phyloP scores from a whole-genome alignment of 2,797 vertebrate genomes.

The Hypotaenidia okinawae region DNA sequence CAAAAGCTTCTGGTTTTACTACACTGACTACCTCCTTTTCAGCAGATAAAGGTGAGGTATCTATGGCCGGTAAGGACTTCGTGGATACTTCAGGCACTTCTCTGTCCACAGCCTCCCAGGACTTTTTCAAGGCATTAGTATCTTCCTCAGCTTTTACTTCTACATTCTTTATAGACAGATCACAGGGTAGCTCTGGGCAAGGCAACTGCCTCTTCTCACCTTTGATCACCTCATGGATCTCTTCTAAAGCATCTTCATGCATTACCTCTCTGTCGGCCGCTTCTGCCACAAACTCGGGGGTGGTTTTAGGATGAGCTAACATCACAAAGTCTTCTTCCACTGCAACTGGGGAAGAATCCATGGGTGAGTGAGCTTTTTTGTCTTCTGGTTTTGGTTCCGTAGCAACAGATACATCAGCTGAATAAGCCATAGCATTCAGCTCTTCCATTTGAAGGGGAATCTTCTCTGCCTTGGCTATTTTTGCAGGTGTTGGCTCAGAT shows the following conservation, averaged over 20 bases:
- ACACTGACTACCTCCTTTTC: slow-evolving; percentile 69
- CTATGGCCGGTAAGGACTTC: slow-evolving; percentile 38
- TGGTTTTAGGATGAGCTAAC: slow-evolving; percentile 62
- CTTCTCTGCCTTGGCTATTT: slow-evolving; percentile 66
- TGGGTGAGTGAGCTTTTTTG: slow-evolving; percentile 60
- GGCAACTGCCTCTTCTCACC: slow-evolving; percentile 44
- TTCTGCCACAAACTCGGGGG: slow-evolving; percentile 53
- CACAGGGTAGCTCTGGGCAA: slow-evolving; percentile 71
- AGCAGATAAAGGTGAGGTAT: slow-evolving; percentile 57
- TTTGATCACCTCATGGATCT: not conserved
- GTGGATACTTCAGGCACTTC: slow-evolving; percentile 63
- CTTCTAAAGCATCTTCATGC: slow-evolving; percentile 28
- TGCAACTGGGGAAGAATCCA: slow-evolving; percentile 73
- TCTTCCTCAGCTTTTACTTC: slow-evolving; percentile 65
- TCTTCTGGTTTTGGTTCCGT: slow-evolving; percentile 65
- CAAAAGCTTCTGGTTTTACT: slow-evolving; percentile 69
- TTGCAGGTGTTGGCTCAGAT: slow-evolving; percentile 29
- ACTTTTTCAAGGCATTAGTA: slow-evolving; percentile 47
- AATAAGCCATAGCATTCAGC: slow-evolving; percentile 44
- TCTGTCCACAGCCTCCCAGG: slow-evolving; percentile 69
- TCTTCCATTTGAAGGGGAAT: slow-evolving; percentile 78
- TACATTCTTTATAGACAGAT: slow-evolving; percentile 72
- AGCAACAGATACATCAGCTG: slow-evolving; percentile 61
- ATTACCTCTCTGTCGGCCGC: slow-evolving; percentile 21
- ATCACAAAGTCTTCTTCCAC: slow-evolving; percentile 76